Conservation (phyloP, 2,113 vertebrate species). For the Etheostoma spectabile region DNA sequence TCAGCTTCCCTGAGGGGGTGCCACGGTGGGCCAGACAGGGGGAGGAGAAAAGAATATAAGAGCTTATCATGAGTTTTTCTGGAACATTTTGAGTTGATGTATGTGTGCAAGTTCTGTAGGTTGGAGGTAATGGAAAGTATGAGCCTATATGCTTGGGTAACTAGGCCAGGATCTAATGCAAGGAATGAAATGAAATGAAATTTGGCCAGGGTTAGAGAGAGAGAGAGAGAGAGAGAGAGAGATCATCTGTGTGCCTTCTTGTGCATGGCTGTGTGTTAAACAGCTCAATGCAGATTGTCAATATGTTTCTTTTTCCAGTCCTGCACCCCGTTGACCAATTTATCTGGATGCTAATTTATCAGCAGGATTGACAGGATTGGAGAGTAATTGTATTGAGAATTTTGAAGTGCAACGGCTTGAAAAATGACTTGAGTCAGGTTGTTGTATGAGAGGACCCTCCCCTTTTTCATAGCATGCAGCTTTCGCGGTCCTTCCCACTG, state of each 20-base stretch:
- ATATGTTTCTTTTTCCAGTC: conserved; percentile 59
- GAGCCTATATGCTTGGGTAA: not conserved
- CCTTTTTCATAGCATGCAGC: conserved; percentile 7
- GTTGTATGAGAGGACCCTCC: conserved; percentile 56
- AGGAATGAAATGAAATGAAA: not conserved
- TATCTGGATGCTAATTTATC: conserved; percentile 74
- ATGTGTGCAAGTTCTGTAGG: conserved; percentile 15
- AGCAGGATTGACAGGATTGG: conserved; percentile 71
- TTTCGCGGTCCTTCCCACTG: conserved; percentile 28
- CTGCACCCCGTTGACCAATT: conserved; percentile 44
- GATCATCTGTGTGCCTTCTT: not conserved
- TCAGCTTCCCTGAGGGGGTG: conserved; percentile 39
- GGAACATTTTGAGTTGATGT: conserved; percentile 8
- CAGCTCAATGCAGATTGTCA: conserved; percentile 58
- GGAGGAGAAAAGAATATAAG: conserved; percentile 37
- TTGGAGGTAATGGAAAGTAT: conserved; percentile 19
- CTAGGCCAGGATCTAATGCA: not conserved
- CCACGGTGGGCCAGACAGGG: conserved; percentile 30
- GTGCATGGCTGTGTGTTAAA: conserved; percentile 29
- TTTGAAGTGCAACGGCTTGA: conserved; percentile 66
- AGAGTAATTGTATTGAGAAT: conserved; percentile 72
- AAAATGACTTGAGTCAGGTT: conserved; percentile 64
- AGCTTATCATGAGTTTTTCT: conserved; percentile 28
- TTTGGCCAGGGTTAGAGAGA: not conserved
- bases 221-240: no score